A percentile compares a stretch with the other conserved stretches of the same genome.
phyloP scores from a whole-genome alignment of 2,888 invertebrate species.

The Hirtodrosophila trivittata region DNA sequence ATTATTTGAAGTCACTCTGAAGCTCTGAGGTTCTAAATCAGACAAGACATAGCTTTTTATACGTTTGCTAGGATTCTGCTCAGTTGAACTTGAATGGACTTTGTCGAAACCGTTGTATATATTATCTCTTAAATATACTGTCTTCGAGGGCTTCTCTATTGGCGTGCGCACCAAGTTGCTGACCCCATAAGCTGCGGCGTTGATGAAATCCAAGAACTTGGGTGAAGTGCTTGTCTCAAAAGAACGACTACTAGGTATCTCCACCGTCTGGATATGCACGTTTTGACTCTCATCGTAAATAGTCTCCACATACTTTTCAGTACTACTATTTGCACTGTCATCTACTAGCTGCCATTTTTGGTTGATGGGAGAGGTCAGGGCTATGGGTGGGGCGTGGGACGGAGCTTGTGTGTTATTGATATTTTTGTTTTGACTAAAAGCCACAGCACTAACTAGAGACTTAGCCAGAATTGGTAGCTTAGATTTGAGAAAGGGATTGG shows the following conservation, averaged over 20 bases:
- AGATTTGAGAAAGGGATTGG: constrained; percentile 71
- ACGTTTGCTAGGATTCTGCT: constrained; percentile 64
- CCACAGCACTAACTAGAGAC: constrained; percentile 56
- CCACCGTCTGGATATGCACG: constrained; percentile 69
- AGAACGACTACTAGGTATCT: constrained; percentile 50
- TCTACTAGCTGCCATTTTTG: constrained; percentile 39
- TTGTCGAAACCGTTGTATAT: constrained; percentile 6
- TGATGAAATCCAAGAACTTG: constrained; percentile 65
- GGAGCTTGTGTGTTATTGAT: constrained; percentile 23
- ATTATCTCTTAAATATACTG: constrained; percentile 11
- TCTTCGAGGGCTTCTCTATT: constrained; percentile 47
- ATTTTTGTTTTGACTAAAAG: constrained; percentile 36
- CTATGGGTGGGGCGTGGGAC: constrained; percentile 20
- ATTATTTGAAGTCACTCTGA: constrained; percentile 79
- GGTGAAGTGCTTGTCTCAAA: constrained; percentile 59
- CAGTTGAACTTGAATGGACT: constrained; percentile 8
- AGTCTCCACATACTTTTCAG: constrained; percentile 62
- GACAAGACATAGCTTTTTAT: constrained; percentile 82
- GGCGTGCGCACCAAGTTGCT: constrained; percentile 60
- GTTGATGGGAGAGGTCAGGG: constrained; percentile 11
- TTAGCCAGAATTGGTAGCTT: constrained; percentile 58
- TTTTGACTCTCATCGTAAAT: constrained; percentile 77
- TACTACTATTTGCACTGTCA: constrained; percentile 47
- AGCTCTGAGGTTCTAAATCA: constrained; percentile 84
- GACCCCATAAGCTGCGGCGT: constrained; percentile 63